Percentiles rank a stretch among this genome's conserved stretches.
Conservation (phyloP, 2,113 vertebrate species). For the Nesoenas mayeri region DNA sequence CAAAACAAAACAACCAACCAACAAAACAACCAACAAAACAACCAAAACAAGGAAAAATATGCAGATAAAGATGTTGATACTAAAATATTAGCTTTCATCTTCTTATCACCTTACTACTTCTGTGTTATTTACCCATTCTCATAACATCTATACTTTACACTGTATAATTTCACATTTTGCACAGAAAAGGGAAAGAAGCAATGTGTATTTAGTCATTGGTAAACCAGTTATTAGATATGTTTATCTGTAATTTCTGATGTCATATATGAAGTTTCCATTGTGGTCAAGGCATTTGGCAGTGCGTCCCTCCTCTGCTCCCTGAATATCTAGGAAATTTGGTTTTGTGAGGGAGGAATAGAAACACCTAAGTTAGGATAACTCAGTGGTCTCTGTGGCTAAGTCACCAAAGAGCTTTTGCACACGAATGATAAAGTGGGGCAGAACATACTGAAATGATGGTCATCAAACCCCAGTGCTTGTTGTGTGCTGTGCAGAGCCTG, state of each 20-base stretch:
- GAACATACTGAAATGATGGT: not conserved
- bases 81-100: not conserved
- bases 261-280: not conserved
- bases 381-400: not conserved
- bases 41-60: not conserved
- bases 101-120: not conserved
- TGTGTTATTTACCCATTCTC: not conserved
- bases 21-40: too few relatives aligned
- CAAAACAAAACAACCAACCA: not conserved
- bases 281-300: not conserved
- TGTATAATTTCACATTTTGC: not conserved
- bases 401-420: not conserved
- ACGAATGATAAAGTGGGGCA: not conserved
- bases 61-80: not conserved
- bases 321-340: not conserved
- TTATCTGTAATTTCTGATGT: not conserved
- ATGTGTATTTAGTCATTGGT: not conserved
- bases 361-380: not conserved
- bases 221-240: not conserved
- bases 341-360: not conserved
- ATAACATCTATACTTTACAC: not conserved
- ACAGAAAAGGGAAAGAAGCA: not conserved
- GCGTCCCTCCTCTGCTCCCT: not conserved
- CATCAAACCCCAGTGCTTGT: rapidly evolving
- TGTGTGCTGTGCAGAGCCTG: rapidly evolving